Percentiles rank a stretch among this genome's conserved stretches.
Conservation (phyloP, 2,888 invertebrate genomes). For the Lycaena phlaeas region DNA sequence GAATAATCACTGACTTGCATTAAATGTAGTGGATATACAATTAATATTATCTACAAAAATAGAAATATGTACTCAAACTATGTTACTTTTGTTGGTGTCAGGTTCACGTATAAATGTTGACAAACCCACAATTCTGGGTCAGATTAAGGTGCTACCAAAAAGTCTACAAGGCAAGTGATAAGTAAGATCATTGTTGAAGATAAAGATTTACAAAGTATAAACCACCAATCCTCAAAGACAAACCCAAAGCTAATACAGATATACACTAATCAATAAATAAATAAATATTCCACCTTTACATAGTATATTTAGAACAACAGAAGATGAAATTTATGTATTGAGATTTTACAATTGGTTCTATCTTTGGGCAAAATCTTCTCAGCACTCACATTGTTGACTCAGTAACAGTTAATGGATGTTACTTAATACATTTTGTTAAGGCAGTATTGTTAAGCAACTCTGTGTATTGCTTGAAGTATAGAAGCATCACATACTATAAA, state of each 20-base stretch:
- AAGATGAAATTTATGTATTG: too few species aligned
- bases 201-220: too few species aligned
- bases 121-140: neutral
- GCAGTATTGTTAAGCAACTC: neutral
- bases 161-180: too few species aligned
- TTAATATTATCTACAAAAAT: slow-evolving; percentile 13
- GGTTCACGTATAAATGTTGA: neutral
- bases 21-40: slow-evolving; percentile 17
- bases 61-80: slow-evolving; percentile 2
- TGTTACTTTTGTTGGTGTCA: neutral
- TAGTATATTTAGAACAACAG: too few species aligned
- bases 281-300: too few species aligned
- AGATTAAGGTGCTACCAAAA: neutral
- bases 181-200: too few species aligned
- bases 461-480: neutral
- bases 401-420: neutral
- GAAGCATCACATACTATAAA: neutral
- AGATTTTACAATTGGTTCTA: too few species aligned
- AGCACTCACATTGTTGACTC: neutral
- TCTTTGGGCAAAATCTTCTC: too few species aligned
- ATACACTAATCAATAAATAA: too few species aligned
- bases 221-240: too few species aligned
- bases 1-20: slow-evolving; percentile 15
- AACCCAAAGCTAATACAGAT: too few species aligned
- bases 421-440: neutral